Evolutionary conservation across 2,113 vertebrate species (phyloP).

Genomic region (Sinocyclocheilus maitianheensis): DNA sequence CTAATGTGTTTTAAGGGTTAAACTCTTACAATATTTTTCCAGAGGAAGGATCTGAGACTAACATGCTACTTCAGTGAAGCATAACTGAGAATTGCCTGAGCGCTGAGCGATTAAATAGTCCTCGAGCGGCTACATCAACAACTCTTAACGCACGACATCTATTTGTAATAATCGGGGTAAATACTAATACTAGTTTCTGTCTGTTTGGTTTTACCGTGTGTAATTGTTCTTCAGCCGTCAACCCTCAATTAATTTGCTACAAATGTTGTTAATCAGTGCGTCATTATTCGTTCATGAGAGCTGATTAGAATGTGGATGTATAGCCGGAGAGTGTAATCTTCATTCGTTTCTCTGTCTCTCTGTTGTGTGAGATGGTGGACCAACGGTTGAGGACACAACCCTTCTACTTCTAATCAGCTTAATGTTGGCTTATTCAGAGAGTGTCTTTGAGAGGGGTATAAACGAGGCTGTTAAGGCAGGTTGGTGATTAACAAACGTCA

Average conservation of each 20-base stretch:
- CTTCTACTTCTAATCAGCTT: constrained; percentile 78
- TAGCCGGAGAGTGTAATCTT: background rate
- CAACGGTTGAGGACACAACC: constrained; percentile 76
- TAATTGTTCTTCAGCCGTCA: background rate
- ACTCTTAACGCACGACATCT: background rate
- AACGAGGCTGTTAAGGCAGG: constrained; percentile 85
- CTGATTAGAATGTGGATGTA: constrained; percentile 52
- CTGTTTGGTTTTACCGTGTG: background rate
- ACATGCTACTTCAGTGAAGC: background rate
- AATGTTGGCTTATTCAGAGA: constrained; percentile 75
- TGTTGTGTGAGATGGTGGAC: constrained; percentile 65
- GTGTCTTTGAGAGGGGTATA: constrained; percentile 67
- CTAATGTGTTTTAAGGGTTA: background rate
- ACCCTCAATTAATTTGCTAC: constrained; percentile 19
- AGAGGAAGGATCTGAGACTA: background rate
- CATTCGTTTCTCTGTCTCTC: background rate
- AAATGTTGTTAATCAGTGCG: constrained; percentile 47
- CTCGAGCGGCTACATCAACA: background rate
- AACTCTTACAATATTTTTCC: background rate
- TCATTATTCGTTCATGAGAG: constrained; percentile 25
- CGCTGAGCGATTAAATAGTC: background rate
- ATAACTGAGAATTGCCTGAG: no score
- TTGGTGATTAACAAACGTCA: constrained; percentile 99
- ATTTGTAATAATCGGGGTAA: background rate
- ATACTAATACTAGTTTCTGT: background rate